Conservation (phyloP, 2,113 vertebrate species). For the Campylomormyrus numenius region DNA sequence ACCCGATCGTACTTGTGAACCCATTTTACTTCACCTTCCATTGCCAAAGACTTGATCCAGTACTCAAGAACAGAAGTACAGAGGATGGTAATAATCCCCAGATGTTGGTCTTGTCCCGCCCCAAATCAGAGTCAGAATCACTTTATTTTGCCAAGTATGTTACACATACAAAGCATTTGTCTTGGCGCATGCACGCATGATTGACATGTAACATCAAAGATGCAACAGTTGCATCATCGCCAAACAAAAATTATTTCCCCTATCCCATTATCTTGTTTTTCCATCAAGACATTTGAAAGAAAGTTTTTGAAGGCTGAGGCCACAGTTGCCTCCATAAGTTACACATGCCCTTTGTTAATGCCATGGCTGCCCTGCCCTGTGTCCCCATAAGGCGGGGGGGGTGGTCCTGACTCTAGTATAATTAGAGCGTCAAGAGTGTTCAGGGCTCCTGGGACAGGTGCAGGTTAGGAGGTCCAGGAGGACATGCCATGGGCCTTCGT, state of each 20-base stretch:
- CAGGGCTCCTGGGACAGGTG: conserved; percentile 17
- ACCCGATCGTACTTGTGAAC: neutral
- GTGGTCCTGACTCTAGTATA: neutral
- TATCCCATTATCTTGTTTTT: neutral
- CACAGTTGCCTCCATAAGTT: neutral
- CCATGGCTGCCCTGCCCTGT: neutral
- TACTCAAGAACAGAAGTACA: neutral
- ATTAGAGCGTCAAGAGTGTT: conserved; percentile 9
- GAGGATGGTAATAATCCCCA: neutral
- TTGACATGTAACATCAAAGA: neutral
- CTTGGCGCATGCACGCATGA: neutral
- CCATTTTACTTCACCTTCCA: neutral
- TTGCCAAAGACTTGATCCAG: neutral
- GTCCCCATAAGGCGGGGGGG: neutral
- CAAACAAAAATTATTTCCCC: neutral
- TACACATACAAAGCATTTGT: neutral
- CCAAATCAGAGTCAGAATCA: neutral
- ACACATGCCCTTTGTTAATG: neutral
- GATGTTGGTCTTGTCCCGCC: neutral
- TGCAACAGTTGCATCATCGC: neutral
- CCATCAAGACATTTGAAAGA: neutral
- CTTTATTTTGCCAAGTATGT: neutral
- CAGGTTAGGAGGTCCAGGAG: neutral
- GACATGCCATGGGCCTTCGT: neutral
- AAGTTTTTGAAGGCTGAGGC: neutral